phyloP scores from a whole-genome alignment of 2,113 vertebrate genomes.

The Bubalus kerabau region DNA sequence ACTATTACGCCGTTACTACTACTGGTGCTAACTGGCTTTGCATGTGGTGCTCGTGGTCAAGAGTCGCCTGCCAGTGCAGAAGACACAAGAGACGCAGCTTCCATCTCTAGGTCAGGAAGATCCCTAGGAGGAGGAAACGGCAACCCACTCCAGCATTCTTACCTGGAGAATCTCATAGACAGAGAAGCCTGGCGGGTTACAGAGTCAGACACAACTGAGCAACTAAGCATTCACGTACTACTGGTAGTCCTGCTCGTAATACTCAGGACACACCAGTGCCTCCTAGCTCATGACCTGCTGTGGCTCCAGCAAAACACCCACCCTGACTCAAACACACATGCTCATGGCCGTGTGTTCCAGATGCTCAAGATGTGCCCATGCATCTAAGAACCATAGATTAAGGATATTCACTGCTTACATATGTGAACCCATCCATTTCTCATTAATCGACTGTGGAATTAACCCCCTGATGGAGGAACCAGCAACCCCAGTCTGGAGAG shows the following conservation, averaged over 20 bases:
- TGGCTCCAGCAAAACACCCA: too few species aligned
- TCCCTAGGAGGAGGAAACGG: not conserved
- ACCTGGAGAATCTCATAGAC: not conserved
- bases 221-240: not conserved
- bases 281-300: not conserved
- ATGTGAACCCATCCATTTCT: not conserved
- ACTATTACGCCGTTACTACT: too few species aligned
- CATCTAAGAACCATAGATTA: not conserved
- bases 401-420: too few species aligned
- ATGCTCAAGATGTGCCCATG: not conserved
- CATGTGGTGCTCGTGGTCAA: not conserved
- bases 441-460: too few species aligned
- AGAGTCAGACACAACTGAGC: not conserved
- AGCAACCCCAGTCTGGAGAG: too few species aligned
- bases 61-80: not conserved
- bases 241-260: fast-evolving
- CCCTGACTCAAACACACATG: too few species aligned
- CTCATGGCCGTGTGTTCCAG: fast-evolving
- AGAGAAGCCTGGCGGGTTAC: not conserved
- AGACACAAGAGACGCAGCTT: not conserved
- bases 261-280: not conserved
- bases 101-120: not conserved
- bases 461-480: not conserved
- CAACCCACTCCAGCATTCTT: not conserved
- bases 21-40: not conserved